Percentiles rank a stretch among this genome's conserved stretches.
Conservation (phyloP, 2,113 vertebrate species). For the Phyllopteryx taeniolatus region DNA sequence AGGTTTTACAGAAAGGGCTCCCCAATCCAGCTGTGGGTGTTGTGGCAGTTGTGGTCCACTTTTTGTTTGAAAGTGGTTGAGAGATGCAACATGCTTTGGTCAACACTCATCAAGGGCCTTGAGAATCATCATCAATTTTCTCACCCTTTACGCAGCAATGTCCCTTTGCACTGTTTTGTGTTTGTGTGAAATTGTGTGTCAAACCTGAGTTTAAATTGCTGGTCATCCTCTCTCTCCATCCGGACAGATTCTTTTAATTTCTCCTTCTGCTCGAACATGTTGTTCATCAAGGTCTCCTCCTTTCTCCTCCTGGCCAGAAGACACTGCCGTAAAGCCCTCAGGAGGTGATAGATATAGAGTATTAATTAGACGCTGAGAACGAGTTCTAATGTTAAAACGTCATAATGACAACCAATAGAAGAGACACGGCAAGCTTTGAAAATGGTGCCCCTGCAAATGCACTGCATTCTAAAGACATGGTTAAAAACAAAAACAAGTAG, state of each 20-base stretch:
- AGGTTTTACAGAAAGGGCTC: too few species aligned
- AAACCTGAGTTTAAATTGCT: neutral
- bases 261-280: neutral
- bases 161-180: neutral
- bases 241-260: neutral
- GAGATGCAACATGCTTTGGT: too few species aligned
- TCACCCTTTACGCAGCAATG: neutral
- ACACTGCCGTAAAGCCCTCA: conserved; percentile 2
- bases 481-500: too few species aligned
- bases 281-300: neutral
- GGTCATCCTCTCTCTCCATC: neutral
- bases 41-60: too few species aligned
- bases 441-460: too few species aligned
- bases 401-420: neutral
- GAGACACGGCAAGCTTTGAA: too few species aligned
- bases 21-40: too few species aligned
- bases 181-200: neutral
- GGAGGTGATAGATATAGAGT: neutral
- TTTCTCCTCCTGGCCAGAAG: neutral
- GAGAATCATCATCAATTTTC: neutral
- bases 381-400: neutral
- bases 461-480: too few species aligned
- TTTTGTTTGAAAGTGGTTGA: too few species aligned
- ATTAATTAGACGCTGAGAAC: neutral
- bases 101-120: too few species aligned